phyloP scores from a whole-genome alignment of 2,113 vertebrate genomes.

The Ochotona curzoniae region DNA sequence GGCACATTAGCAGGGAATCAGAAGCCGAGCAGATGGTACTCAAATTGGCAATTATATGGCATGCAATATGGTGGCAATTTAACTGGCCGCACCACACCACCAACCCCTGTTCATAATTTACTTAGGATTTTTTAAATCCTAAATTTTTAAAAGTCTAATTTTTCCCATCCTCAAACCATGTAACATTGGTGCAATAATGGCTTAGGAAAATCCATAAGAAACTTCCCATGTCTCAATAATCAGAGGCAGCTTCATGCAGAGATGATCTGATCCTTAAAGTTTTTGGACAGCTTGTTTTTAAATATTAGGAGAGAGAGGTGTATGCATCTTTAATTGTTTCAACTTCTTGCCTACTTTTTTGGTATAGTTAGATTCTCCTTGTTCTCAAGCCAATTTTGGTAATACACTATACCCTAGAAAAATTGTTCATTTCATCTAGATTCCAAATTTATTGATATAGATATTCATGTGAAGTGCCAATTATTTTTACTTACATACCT shows the following conservation, averaged over 20 bases:
- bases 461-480: conserved; percentile 57
- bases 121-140: not conserved
- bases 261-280: conserved; percentile 22
- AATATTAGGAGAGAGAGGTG: not conserved
- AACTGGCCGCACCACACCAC: too few species aligned
- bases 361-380: conserved; percentile 31
- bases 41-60: too few species aligned
- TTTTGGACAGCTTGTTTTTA: conserved; percentile 3
- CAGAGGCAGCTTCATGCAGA: not conserved
- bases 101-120: not conserved
- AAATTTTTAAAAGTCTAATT: not conserved
- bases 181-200: not conserved
- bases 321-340: conserved; percentile 9
- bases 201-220: conserved; percentile 30
- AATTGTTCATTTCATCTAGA: not conserved
- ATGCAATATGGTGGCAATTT: too few species aligned
- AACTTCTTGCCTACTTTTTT: conserved; percentile 59
- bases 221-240: not conserved
- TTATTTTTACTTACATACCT: conserved; percentile 2
- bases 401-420: conserved; percentile 46
- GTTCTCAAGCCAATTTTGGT: conserved; percentile 38
- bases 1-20: too few species aligned
- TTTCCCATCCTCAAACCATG: conserved; percentile 34
- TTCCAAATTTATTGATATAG: conserved; percentile 46
- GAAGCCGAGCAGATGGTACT: too few species aligned